Percentiles rank a stretch among this genome's conserved stretches.
These are phyloP conservation scores for Temnothorax curvispinosus DNA, from an alignment of 1,140 invertebrate genomes.

Conservation along the genomic window DNA sequence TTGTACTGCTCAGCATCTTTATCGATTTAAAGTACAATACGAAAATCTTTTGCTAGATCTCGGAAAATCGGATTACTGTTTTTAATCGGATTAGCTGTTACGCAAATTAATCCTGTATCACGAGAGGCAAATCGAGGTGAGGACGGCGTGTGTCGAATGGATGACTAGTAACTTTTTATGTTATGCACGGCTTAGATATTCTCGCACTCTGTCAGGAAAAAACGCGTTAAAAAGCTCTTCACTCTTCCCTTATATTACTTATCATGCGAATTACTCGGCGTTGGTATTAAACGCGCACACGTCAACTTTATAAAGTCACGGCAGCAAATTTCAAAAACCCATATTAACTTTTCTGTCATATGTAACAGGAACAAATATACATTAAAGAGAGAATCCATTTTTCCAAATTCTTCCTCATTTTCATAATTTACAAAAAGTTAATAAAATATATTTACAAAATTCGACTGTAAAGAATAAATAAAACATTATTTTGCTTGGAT, in stretches of 20 bases:
- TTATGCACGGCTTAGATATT: conserved; percentile 13
- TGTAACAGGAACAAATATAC: background rate
- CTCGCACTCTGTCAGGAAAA: background rate
- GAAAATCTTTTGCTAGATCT: background rate
- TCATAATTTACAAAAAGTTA: background rate
- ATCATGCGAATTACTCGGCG: background rate
- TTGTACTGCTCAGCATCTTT: background rate
- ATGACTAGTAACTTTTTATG: conserved; percentile 48
- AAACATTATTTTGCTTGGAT: background rate
- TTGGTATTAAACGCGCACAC: background rate
- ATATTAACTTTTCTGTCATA: background rate
- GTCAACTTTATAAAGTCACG: background rate
- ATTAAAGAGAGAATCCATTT: background rate
- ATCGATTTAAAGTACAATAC: background rate
- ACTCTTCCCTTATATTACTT: conserved; percentile 7
- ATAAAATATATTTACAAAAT: background rate
- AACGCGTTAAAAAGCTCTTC: conserved; percentile 20
- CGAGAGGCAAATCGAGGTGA: background rate
- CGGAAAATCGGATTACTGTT: background rate
- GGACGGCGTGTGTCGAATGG: background rate
- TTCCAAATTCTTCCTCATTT: background rate
- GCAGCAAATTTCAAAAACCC: background rate
- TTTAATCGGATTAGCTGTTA: background rate
- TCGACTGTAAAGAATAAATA: background rate
- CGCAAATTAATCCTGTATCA: conserved; percentile 6